phyloP scores from a whole-genome alignment of 2,113 vertebrate genomes.

The Toxostoma redivivum region DNA sequence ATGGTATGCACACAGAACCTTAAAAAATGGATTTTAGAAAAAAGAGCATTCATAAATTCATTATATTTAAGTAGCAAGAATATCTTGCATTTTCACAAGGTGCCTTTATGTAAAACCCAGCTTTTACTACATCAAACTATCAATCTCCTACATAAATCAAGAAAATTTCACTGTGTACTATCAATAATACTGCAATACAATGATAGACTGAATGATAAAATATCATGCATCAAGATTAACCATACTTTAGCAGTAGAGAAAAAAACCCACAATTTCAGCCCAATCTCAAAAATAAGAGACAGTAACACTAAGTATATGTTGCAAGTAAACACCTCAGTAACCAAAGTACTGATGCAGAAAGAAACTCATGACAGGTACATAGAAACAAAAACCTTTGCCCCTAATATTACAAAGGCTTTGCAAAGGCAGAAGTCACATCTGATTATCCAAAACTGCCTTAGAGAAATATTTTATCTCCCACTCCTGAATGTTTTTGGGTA shows the following conservation, averaged over 20 bases:
- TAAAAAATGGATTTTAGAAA: neutral
- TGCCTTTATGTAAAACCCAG: rapidly evolving
- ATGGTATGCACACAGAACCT: neutral
- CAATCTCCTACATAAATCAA: neutral
- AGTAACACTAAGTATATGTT: neutral
- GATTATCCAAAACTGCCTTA: neutral
- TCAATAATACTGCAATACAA: neutral
- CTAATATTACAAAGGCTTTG: neutral
- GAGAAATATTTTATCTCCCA: neutral
- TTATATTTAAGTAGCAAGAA: neutral
- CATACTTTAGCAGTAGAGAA: neutral
- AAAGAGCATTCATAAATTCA: neutral
- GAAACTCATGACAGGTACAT: neutral
- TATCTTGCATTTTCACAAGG: neutral
- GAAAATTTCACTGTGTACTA: neutral
- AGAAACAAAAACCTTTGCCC: neutral
- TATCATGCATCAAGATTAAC: neutral
- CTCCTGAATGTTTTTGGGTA: neutral
- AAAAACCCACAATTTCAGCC: neutral
- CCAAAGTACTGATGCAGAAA: neutral
- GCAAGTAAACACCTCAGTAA: neutral
- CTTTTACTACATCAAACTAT: neutral
- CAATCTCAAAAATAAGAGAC: neutral
- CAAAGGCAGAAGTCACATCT: neutral
- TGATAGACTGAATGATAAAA: neutral